Evolutionary conservation across 2,113 vertebrate genomes (phyloP), one percentile per base, ranked within the genome.

Genomic region (Nyctereutes procyonoides): DNA sequence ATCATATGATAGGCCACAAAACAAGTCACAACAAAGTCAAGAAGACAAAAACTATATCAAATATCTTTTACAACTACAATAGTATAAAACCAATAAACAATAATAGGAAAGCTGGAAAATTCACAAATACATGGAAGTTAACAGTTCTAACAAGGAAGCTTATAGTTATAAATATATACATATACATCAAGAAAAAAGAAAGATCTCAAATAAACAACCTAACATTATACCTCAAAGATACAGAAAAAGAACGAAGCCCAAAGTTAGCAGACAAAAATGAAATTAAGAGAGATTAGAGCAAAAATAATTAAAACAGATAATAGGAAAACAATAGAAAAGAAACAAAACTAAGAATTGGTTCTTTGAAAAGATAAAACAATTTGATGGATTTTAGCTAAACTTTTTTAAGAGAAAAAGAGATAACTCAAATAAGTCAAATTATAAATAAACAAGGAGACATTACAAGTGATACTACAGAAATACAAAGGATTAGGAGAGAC

Each of bases 391-490:
- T 28, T 88, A 87, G 16, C n/a, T 81, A 79, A 19, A 80, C 8
- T 35, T 43, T 76, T 76, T 76, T 51, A 30, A 77, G 35, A 77
- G 24, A 77, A 35, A 60, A 35, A 48, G 48, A 22, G 8, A 63
- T 9, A 9, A 93, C 51, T 69, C 35, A 87, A 51, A 74, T 84
- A 65, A 85, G 67, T 62, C 14, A 48, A 69, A 58, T 58, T 79
- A 16, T 69, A 48, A 87, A 28, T 67, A 38, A 19, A 87, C 8
- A 20, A 56, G 48, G 79, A 92, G 30, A 83, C 38, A 51, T 48
- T 87, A 80, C 73, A 87, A 85, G 28, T 80, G 73, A 88, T 87
- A 48, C 14, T 26, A 92, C 30, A 92, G 65, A 83, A 92, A 83
- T 35, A 13, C 30, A 73, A 74, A 74, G 14, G 32, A 51, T 84